Conservation (phyloP, 2,888 invertebrate genomes). For the Enchytraeus crypticus region DNA sequence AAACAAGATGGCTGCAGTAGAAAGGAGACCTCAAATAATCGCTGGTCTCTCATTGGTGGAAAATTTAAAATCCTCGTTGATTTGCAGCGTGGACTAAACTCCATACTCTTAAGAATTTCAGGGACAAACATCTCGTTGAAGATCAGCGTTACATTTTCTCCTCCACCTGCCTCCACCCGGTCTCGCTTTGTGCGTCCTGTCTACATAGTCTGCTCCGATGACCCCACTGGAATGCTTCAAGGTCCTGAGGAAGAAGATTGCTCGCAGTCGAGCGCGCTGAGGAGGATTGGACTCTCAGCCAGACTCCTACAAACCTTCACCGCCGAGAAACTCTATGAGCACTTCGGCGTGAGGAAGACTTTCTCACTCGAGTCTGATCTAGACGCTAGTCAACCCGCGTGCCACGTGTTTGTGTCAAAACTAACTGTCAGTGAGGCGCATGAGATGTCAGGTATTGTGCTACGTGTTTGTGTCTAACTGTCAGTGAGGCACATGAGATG, state of each 20-base stretch:
- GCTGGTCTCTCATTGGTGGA: too few species aligned
- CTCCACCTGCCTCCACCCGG: constrained; percentile 26
- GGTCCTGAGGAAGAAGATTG: constrained; percentile 59
- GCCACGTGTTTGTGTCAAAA: constrained; percentile 65
- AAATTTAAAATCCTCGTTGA: too few species aligned
- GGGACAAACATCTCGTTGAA: constrained; percentile 31
- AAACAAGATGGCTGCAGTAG: too few species aligned
- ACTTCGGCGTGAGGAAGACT: constrained; percentile 67
- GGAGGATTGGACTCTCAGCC: constrained; percentile 64
- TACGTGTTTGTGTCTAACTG: constrained; percentile 67
- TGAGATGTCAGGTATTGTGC: constrained; percentile 58
- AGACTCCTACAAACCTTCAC: constrained; percentile 75
- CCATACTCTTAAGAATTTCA: too few species aligned
- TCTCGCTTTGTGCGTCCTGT: constrained; percentile 61
- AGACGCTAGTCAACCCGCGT: constrained; percentile 55
- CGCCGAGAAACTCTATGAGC: constrained; percentile 75
- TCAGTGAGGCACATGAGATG: constrained; percentile 64
- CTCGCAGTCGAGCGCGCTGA: constrained; percentile 64
- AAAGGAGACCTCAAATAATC: too few species aligned
- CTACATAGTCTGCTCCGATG: constrained; percentile 70
- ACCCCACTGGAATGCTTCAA: constrained; percentile 67
- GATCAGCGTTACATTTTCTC: constrained; percentile 24
- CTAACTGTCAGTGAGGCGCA: constrained; percentile 64
- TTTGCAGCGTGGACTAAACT: too few species aligned
- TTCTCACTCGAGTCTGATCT: constrained; percentile 67